A percentile compares a stretch with the other conserved stretches of the same genome.
phyloP scores from a whole-genome alignment of 2,888 invertebrate species.

The Brachyptera risi region DNA sequence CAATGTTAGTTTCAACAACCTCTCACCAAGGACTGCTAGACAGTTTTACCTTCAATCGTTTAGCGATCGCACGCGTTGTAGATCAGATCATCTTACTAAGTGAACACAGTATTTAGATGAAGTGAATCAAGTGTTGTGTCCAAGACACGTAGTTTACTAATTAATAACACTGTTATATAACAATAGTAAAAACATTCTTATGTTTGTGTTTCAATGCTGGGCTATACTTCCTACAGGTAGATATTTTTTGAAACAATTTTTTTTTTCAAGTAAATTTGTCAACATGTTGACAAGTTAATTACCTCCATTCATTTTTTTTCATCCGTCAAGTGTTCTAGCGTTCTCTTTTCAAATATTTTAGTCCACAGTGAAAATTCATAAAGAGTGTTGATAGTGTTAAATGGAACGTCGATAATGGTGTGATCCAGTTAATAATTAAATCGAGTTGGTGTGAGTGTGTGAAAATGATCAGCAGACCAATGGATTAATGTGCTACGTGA shows the following conservation, averaged over 20 bases:
- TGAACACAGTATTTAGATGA: constrained; percentile 12
- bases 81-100: background rate
- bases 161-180: constrained; percentile 4
- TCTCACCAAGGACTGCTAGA: constrained; percentile 27
- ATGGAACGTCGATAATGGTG: too few relatives aligned
- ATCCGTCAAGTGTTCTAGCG: too few relatives aligned
- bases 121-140: constrained; percentile 18
- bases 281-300: too few relatives aligned
- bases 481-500: too few relatives aligned
- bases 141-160: background rate
- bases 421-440: too few relatives aligned
- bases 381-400: too few relatives aligned
- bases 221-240: constrained; percentile 64
- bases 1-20: constrained; percentile 30
- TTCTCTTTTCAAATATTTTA: too few relatives aligned
- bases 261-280: background rate
- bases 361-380: too few relatives aligned
- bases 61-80: constrained; percentile 22
- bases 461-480: too few relatives aligned
- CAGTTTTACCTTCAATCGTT: constrained; percentile 31
- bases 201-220: constrained; percentile 61
- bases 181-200: constrained; percentile 40
- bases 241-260: constrained; percentile 28
- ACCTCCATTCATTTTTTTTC: too few relatives aligned
- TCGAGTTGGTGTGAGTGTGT: too few relatives aligned